Conservation (phyloP, 2,797 vertebrate species). For the Gymnodraco acuticeps region DNA sequence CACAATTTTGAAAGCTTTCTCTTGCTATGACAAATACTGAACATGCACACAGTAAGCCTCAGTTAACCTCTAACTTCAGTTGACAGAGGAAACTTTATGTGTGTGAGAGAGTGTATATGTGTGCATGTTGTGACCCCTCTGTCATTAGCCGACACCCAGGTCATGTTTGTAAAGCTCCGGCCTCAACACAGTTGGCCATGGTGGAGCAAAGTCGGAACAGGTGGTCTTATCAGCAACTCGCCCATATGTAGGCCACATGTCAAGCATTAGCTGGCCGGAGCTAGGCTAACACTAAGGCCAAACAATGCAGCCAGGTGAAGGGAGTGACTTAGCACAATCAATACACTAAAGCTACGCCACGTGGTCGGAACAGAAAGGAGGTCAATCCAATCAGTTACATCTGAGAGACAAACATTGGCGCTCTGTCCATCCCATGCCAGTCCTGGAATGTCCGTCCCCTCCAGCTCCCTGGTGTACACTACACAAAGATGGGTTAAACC, state of each 20-base stretch:
- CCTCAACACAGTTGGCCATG: conserved; percentile 22
- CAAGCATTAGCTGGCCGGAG: conserved; percentile 53
- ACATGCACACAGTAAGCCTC: conserved; percentile 5
- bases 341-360: conserved; percentile 64
- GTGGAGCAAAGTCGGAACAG: conserved; percentile 65
- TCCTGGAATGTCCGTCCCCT: neutral
- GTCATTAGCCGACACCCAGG: conserved; percentile 58
- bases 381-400: conserved; percentile 80
- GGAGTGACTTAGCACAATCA: conserved; percentile 67
- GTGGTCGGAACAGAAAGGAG: conserved; percentile 68
- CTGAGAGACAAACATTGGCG: conserved; percentile 66
- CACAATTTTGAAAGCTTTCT: neutral
- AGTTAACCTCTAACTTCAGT: conserved; percentile 43
- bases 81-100: conserved; percentile 22
- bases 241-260: conserved; percentile 73
- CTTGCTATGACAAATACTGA: neutral
- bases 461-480: neutral
- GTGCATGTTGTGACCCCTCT: conserved; percentile 39
- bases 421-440: conserved; percentile 41
- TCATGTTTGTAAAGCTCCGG: conserved; percentile 53
- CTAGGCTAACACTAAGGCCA: conserved; percentile 16
- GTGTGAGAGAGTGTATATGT: conserved; percentile 21
- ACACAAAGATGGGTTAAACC: conserved; percentile 25
- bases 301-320: conserved; percentile 42
- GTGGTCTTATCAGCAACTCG: conserved; percentile 63